A percentile compares a stretch with the other conserved stretches of the same genome.
These are phyloP conservation scores for Nesoenas mayeri DNA, from an alignment of 2,113 vertebrate genomes.

Conservation along the genomic window DNA sequence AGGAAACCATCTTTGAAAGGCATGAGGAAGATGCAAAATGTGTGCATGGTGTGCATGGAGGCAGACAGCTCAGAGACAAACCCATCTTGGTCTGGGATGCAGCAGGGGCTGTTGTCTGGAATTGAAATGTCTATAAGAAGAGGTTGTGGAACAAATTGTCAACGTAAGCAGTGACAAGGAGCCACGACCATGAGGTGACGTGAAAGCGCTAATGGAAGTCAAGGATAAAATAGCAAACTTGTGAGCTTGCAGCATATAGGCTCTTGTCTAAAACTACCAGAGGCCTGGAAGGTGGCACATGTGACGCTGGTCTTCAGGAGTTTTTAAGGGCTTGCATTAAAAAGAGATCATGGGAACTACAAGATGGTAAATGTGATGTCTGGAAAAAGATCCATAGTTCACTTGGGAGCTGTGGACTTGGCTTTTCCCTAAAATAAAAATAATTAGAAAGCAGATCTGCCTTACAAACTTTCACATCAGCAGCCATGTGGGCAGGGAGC, in stretches of 20 bases:
- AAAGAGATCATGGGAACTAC: not conserved
- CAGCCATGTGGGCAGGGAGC: not conserved
- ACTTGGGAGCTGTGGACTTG: not conserved
- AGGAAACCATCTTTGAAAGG: not conserved
- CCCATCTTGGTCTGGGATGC: not conserved
- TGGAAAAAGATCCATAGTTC: not conserved
- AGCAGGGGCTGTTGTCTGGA: not conserved
- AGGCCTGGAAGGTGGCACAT: not conserved
- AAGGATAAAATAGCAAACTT: not conserved
- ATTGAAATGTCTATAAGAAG: not conserved
- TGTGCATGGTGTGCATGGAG: not conserved
- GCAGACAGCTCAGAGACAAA: not conserved
- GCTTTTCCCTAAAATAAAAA: not conserved
- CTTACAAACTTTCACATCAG: not conserved
- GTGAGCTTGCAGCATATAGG: not conserved
- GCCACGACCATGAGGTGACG: not conserved
- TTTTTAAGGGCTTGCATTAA: not conserved
- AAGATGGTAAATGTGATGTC: not conserved
- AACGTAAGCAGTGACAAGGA: not conserved
- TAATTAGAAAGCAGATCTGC: not conserved
- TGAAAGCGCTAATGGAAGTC: not conserved
- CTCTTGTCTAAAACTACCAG: not conserved
- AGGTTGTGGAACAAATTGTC: not conserved
- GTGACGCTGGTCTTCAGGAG: not conserved
- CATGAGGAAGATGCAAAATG: not conserved